Evolutionary conservation across 2,888 invertebrate species (phyloP).

Genomic region (Zaprionus bogoriensis): DNA sequence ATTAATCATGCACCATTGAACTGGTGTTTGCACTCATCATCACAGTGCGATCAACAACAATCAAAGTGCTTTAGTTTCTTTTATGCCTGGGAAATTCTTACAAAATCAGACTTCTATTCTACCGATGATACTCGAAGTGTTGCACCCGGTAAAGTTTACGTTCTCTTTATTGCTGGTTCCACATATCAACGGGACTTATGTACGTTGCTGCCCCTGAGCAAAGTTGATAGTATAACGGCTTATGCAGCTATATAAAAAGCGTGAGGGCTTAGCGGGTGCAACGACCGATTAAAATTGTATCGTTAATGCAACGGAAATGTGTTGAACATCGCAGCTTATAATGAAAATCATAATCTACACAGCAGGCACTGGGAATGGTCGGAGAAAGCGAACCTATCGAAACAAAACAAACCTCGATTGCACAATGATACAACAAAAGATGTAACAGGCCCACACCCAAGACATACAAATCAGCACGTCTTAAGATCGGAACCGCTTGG

Average conservation of each 20-base stretch:
- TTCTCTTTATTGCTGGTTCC: no score
- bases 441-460: slow-evolving; percentile 38
- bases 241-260: slow-evolving; percentile 26
- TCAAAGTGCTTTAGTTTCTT: slow-evolving; percentile 25
- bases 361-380: slow-evolving; percentile 1
- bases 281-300: slow-evolving; percentile 57
- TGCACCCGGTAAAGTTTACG: background rate
- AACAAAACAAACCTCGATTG: slow-evolving; percentile 31
- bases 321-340: slow-evolving; percentile 16
- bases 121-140: slow-evolving; percentile 11
- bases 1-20: slow-evolving; percentile 62
- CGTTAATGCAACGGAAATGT: slow-evolving; percentile 45
- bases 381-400: slow-evolving; percentile 27
- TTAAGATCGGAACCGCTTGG: slow-evolving; percentile 22
- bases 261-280: slow-evolving; percentile 33
- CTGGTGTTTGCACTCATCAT: no score
- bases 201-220: no score
- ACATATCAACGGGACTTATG: slow-evolving; percentile 1
- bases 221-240: slow-evolving; percentile 26
- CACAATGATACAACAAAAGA: slow-evolving; percentile 50
- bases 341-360: slow-evolving; percentile 23
- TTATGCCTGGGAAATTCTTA: no score
- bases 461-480: slow-evolving; percentile 53
- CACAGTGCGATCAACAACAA: slow-evolving; percentile 16
- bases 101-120: slow-evolving; percentile 14